These are phyloP conservation scores for Mus spretus DNA, from an alignment of 2,797 vertebrate genomes.

Conservation along the genomic window DNA sequence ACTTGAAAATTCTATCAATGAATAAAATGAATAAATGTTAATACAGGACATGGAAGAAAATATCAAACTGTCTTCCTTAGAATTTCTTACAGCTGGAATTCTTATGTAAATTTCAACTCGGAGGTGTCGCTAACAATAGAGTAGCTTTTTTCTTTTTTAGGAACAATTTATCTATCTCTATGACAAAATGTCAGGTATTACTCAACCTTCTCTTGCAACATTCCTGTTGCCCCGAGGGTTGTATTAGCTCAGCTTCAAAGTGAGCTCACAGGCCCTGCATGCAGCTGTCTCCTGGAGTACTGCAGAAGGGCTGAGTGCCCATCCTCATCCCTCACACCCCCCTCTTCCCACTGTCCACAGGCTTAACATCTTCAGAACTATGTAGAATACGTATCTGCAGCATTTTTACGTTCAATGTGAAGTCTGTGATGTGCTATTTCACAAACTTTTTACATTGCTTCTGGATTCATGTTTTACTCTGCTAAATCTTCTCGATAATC, in stretches of 20 bases:
- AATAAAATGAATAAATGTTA: conserved; percentile 22
- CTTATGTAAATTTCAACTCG: conserved; percentile 8
- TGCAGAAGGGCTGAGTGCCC: not conserved
- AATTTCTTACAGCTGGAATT: not conserved
- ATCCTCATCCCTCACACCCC: not conserved
- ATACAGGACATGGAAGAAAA: not conserved
- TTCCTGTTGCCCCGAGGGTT: not conserved
- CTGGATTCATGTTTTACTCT: conserved; percentile 65
- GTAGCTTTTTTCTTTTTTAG: not conserved
- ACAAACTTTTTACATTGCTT: conserved; percentile 47
- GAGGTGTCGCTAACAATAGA: not conserved
- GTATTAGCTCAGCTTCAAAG: conserved; percentile 3
- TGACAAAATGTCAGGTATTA: conserved; percentile 18
- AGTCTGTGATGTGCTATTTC: not conserved
- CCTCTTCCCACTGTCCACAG: not conserved
- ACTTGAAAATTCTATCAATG: not conserved
- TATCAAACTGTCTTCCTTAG: not conserved
- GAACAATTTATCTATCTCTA: conserved; percentile 40
- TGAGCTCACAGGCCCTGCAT: fast-evolving
- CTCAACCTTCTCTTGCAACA: not conserved
- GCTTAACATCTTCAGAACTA: not conserved
- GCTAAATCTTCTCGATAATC: conserved; percentile 23
- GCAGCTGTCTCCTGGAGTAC: not conserved
- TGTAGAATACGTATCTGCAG: not conserved
- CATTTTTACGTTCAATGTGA: conserved; percentile 29